These are phyloP conservation scores for Nothoprocta perdicaria DNA, from an alignment of 2,113 vertebrate genomes.

Conservation along the genomic window DNA sequence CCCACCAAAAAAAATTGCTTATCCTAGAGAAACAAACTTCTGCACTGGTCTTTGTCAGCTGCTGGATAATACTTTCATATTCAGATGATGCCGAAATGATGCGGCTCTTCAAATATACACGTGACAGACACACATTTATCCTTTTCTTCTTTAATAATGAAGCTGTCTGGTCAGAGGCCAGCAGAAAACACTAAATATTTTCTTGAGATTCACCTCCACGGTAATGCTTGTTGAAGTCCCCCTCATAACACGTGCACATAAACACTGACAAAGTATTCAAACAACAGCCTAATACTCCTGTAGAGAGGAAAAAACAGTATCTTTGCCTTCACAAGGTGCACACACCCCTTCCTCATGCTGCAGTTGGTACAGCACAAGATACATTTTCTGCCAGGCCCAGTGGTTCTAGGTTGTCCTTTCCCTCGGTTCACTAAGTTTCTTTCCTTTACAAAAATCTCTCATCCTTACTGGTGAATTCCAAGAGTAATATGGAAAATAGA, in stretches of 20 bases:
- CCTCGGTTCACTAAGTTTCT: neutral
- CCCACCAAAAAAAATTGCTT: neutral
- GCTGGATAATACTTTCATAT: neutral
- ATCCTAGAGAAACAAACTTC: slow-evolving; percentile 4
- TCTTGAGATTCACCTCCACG: neutral
- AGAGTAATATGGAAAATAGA: neutral
- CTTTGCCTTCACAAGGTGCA: neutral
- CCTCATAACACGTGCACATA: neutral
- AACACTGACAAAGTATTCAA: neutral
- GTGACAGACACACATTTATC: neutral
- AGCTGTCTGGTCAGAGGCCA: neutral
- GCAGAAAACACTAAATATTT: neutral
- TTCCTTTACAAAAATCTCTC: neutral
- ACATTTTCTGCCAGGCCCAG: neutral
- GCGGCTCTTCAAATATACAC: neutral
- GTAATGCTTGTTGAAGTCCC: neutral
- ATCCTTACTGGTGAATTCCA: fast-evolving
- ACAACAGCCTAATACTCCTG: neutral
- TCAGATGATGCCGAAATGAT: neutral
- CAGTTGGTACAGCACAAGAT: fast-evolving
- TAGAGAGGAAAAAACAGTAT: neutral
- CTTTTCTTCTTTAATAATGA: neutral
- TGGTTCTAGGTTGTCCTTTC: fast-evolving
- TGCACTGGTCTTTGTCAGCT: neutral
- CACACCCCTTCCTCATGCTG: neutral